Conservation (phyloP, 1,140 invertebrate species). For the Bombus confusus region DNA sequence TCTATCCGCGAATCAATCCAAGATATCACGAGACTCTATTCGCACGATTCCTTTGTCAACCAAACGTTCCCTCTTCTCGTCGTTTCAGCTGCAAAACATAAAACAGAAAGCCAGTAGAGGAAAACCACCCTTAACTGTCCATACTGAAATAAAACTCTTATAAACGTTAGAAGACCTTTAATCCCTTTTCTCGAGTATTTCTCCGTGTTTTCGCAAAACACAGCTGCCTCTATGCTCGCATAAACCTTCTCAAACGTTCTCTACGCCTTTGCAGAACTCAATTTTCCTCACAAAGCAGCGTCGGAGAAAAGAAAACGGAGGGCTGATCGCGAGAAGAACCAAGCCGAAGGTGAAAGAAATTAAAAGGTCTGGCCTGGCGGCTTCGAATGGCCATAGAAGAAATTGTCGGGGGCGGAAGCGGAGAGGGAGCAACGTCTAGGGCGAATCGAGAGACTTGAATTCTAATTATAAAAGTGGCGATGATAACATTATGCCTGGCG, state of each 20-base stretch:
- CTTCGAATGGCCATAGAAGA: too few relatives aligned
- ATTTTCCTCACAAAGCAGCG: conserved; percentile 5
- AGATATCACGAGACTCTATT: neutral
- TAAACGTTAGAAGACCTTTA: neutral
- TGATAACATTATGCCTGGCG: conserved; percentile 61
- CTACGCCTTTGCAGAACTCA: neutral
- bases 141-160: neutral
- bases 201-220: too few relatives aligned
- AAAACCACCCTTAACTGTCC: neutral
- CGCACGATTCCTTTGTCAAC: neutral
- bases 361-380: conserved; percentile 23
- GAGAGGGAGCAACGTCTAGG: neutral
- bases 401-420: too few relatives aligned
- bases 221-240: too few relatives aligned
- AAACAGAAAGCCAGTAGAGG: neutral
- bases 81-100: neutral
- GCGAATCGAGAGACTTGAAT: conserved; percentile 36
- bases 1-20: neutral
- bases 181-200: neutral
- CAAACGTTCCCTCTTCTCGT: neutral
- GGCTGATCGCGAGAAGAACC: neutral
- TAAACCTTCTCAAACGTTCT: neutral
- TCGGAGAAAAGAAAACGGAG: neutral
- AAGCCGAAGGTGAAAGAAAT: conserved; percentile 42
- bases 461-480: conserved; percentile 61